Evolutionary conservation across 1,140 invertebrate species (phyloP).

Genomic region (Nephotettix cincticeps): DNA sequence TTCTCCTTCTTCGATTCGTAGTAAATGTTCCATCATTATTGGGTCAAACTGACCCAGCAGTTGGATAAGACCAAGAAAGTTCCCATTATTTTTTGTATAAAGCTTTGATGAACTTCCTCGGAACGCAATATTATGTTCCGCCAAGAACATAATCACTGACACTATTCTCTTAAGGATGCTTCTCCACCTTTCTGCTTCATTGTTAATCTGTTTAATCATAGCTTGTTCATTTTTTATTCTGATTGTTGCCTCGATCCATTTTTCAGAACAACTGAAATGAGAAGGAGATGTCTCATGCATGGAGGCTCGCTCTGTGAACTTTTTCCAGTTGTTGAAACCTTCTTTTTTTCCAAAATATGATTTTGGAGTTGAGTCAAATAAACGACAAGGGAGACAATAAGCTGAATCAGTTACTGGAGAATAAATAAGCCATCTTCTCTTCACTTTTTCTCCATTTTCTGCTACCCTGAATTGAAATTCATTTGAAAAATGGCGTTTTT

Average conservation of each 20-base stretch:
- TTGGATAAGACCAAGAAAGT: conserved; percentile 37
- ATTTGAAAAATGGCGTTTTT: conserved; percentile 16
- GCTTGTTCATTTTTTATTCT: conserved; percentile 5
- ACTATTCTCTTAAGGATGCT: conserved; percentile 31
- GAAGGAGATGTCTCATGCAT: conserved; percentile 21
- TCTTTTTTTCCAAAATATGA: conserved; percentile 11
- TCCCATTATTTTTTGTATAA: conserved; percentile 35
- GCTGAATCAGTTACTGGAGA: conserved; percentile 18
- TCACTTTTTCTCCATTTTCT: conserved; percentile 24
- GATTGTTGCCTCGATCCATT: conserved; percentile 16
- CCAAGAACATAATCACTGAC: conserved; percentile 31
- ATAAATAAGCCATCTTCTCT: conserved; percentile 24
- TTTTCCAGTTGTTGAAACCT: conserved; percentile 19
- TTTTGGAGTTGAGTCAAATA: conserved; percentile 3
- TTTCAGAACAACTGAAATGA: conserved; percentile 4
- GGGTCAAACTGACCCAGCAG: conserved; percentile 36
- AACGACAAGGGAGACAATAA: conserved; percentile 1
- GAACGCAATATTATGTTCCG: conserved; percentile 36
- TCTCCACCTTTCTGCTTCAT: conserved; percentile 23
- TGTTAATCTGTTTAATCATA: conserved; percentile 17
- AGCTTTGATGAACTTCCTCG: conserved; percentile 30
- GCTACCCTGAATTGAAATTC: conserved; percentile 8
- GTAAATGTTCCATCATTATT: conserved; percentile 35
- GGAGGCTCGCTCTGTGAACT: not conserved
- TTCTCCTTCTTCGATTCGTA: conserved; percentile 29